These are phyloP conservation scores for Chloroceryle amazona DNA, from an alignment of 2,797 vertebrate species.

Conservation along the genomic window DNA sequence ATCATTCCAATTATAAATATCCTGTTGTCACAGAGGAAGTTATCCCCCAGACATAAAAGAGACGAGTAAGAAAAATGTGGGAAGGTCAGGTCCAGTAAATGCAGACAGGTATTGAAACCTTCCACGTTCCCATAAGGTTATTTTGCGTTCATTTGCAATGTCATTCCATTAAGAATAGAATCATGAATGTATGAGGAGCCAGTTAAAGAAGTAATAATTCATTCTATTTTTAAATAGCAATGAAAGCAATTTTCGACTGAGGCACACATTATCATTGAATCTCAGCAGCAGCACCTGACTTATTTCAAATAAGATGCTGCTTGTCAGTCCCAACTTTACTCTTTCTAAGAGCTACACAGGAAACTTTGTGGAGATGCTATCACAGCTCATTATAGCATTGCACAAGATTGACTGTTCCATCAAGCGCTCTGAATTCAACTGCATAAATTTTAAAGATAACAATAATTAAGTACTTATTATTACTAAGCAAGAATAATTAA, in stretches of 20 bases:
- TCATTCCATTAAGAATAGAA: neutral
- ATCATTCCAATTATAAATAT: neutral
- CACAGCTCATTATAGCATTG: neutral
- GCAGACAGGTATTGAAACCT: neutral
- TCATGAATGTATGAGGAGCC: neutral
- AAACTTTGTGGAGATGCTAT: neutral
- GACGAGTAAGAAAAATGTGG: neutral
- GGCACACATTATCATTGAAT: neutral
- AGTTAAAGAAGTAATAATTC: neutral
- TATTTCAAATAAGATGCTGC: neutral
- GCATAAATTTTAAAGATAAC: neutral
- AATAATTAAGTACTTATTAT: neutral
- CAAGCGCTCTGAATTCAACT: neutral
- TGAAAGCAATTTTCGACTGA: neutral
- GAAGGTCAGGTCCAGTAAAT: neutral
- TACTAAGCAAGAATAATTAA: neutral
- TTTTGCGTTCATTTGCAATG: neutral
- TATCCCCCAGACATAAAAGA: neutral
- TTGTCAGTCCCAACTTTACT: neutral
- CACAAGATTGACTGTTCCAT: neutral
- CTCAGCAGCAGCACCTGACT: neutral
- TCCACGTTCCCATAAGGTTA: neutral
- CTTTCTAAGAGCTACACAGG: neutral
- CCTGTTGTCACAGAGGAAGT: neutral
- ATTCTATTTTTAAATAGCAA: neutral